A percentile compares a stretch with the other conserved stretches of the same genome.
Evolutionary conservation across 2,797 vertebrate genomes (phyloP).

Genomic region (Lepilemur septentrionalis): DNA sequence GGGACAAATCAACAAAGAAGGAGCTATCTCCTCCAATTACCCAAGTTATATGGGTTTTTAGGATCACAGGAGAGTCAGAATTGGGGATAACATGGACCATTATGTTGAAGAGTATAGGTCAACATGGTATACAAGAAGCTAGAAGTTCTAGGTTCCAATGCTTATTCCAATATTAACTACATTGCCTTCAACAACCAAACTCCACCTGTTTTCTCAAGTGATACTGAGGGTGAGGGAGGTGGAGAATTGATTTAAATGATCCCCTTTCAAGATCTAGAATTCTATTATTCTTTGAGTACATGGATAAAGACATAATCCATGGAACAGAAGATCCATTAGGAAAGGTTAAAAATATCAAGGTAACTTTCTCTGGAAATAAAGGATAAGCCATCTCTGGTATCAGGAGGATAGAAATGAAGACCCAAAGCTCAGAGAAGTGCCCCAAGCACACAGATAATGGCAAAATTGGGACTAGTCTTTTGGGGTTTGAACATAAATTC

Average conservation of each 20-base stretch:
- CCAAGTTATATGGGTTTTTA: background rate
- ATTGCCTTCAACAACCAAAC: background rate
- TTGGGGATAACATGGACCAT: too few species aligned
- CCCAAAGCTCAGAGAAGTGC: background rate
- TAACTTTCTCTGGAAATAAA: slow-evolving; percentile 31
- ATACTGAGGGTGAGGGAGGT: background rate
- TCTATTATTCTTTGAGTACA: slow-evolving; percentile 36
- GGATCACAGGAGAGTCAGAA: background rate
- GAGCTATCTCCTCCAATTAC: background rate
- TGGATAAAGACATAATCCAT: slow-evolving; percentile 5
- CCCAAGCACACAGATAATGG: background rate
- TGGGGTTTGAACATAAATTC: background rate
- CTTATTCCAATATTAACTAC: background rate
- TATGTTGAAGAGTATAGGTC: background rate
- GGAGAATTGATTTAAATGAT: background rate
- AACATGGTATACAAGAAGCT: background rate
- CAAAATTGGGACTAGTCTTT: background rate
- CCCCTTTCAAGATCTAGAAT: background rate
- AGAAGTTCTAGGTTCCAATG: background rate
- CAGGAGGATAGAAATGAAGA: background rate
- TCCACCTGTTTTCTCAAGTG: background rate
- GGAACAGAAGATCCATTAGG: background rate
- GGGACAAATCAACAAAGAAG: background rate
- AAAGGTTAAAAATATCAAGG: background rate
- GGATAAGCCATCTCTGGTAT: background rate